Evolutionary conservation across 2,888 invertebrate species (phyloP).

Genomic region (Zele albiditarsus): DNA sequence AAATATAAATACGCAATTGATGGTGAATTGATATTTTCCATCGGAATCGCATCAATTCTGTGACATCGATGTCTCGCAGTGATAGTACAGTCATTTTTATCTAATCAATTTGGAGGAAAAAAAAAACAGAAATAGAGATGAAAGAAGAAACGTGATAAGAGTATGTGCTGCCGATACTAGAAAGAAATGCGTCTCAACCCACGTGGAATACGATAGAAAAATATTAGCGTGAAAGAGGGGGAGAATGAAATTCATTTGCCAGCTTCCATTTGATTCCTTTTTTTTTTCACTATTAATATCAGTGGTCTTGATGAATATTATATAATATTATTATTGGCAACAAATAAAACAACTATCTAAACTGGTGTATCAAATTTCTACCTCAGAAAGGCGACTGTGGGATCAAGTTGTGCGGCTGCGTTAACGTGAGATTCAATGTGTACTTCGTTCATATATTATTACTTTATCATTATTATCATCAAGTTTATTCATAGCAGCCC

Average conservation of each 20-base stretch:
- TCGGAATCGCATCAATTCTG: not conserved
- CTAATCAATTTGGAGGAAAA: not conserved
- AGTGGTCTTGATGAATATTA: not conserved
- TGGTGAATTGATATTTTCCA: not conserved
- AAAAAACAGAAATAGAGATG: not conserved
- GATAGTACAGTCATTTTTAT: not conserved
- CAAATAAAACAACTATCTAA: not conserved
- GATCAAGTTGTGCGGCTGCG: not conserved
- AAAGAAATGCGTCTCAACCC: not conserved
- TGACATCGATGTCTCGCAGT: not conserved
- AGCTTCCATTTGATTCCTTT: not conserved
- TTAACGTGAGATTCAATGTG: not conserved
- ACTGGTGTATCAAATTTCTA: not conserved
- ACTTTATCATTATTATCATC: too few species aligned
- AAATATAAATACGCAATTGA: not conserved
- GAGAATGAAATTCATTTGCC: not conserved
- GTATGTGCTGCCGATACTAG: not conserved
- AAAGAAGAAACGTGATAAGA: not conserved
- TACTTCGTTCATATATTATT: too few species aligned
- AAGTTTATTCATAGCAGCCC: too few species aligned
- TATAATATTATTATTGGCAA: not conserved
- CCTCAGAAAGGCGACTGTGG: not conserved
- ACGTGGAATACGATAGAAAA: not conserved
- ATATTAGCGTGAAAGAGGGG: too few species aligned
- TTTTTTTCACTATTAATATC: not conserved